A percentile compares a stretch with the other conserved stretches of the same genome.
Evolutionary conservation across 2,113 vertebrate species (phyloP).

Genomic region (Gallinago undulata): DNA sequence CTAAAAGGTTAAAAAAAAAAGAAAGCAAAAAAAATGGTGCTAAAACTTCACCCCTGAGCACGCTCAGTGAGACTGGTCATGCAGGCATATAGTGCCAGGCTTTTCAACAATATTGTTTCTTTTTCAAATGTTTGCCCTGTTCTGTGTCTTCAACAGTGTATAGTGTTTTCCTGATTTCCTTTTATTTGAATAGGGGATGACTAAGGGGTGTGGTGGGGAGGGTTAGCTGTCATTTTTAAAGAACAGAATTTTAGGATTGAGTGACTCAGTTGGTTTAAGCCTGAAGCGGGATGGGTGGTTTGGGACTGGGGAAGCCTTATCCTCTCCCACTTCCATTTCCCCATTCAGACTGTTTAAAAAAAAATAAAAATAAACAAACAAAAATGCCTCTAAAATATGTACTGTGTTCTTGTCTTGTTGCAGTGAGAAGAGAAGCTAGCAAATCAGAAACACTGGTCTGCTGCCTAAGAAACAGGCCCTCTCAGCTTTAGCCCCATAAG

Average conservation of each 20-base stretch:
- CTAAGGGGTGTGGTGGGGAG: conserved; percentile 51
- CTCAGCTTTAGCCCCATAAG: background rate
- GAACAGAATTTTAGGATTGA: conserved; percentile 70
- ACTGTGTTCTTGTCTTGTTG: conserved; percentile 63
- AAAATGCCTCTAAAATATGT: conserved; percentile 57
- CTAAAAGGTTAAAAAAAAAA: conserved; percentile 73
- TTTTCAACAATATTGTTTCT: conserved; percentile 66
- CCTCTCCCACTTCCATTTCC: conserved; percentile 54
- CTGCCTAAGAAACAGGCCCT: conserved; percentile 14
- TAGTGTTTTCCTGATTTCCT: conserved; percentile 65
- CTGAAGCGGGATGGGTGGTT: conserved; percentile 56
- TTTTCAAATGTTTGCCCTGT: conserved; percentile 75
- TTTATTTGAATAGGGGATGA: conserved; percentile 69
- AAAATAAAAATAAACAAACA: background rate
- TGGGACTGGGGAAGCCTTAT: conserved; percentile 64
- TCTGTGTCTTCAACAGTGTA: conserved; percentile 72
- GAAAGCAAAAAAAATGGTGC: conserved; percentile 74
- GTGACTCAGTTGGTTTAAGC: conserved; percentile 54
- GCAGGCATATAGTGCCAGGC: conserved; percentile 75
- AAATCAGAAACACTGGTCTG: conserved; percentile 38
- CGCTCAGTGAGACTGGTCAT: conserved; percentile 81
- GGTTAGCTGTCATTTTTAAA: conserved; percentile 75
- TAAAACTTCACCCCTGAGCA: conserved; percentile 80
- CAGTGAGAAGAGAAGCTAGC: conserved; percentile 40
- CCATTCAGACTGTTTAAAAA: conserved; percentile 10